Base-by-base conservation (phyloP, 2,113 vertebrate genomes). In the Ranitomeya imitator region DNA sequence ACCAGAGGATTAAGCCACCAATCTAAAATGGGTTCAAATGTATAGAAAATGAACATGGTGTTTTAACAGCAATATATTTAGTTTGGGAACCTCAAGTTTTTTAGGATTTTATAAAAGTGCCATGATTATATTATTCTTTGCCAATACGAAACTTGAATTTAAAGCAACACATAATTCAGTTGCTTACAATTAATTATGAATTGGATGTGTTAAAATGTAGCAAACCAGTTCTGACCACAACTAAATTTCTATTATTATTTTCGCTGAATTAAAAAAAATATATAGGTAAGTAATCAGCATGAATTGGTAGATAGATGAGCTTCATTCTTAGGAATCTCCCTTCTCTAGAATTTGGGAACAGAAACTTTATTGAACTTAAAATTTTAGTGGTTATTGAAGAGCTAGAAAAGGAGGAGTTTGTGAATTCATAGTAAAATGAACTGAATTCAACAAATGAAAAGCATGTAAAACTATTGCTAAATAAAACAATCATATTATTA, bases 1-100 rank as follows among this genome's bases (percentile, higher is more conserved):
- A 88, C 67, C 67, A 83, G 79, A 88, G 67, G 26, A 88, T 82
- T 71, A 83, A 57, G 86, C 80, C 79, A 83, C 79, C 65, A 76
- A 54, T 37, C 67, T 76, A 88, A 31, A 74, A 63, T 83, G 67
- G 86, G 79, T 83, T 76, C 67, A 79, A 69, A 80, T 67, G 61
- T 26, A 77, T 78, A 60, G 78, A 84, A 26, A 84, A 84, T 55
- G 10, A 84, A 69, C 37, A 83, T 71, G 52, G 51, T 18, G 26
- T 69, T 84, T 84, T 55, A 71, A 51, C n/a, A 69, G 23, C 65
- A 84, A 71, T 54, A 23, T 71, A 65, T 84, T 69, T 69, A 84
- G 18, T n/a, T 18, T 54, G 63, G 12, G 82, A 55, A 83, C 45
- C 14, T 69, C 45, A 83, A 7, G 12, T 11, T 71, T 84, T 84